These are phyloP conservation scores for Entomyzon cyanotis DNA, from an alignment of 2,113 vertebrate genomes.

Conservation along the genomic window DNA sequence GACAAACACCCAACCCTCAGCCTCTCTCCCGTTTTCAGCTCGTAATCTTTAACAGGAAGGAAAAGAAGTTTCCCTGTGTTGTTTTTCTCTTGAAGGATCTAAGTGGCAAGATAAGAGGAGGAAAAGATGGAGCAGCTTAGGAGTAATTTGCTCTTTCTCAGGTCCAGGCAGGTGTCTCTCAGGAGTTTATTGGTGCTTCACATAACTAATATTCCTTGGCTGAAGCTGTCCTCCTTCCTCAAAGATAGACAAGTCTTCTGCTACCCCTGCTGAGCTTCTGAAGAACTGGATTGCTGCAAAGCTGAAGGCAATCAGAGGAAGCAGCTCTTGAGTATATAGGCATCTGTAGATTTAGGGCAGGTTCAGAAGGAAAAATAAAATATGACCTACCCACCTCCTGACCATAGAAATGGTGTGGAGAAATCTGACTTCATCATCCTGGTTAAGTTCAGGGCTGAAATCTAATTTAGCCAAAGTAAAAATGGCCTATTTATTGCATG, in stretches of 20 bases:
- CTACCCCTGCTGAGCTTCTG: background rate
- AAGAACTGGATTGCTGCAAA: background rate
- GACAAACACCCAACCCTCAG: background rate
- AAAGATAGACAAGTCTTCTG: background rate
- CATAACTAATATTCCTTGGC: background rate
- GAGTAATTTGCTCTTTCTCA: background rate
- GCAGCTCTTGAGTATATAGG: fast-evolving
- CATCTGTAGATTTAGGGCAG: background rate
- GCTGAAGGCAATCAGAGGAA: background rate
- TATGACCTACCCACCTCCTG: background rate
- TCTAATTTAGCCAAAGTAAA: background rate
- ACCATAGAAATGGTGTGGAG: background rate
- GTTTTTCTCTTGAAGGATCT: background rate
- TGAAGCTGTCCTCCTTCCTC: background rate
- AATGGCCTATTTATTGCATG: background rate
- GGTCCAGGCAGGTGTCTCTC: background rate
- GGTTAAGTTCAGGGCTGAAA: background rate
- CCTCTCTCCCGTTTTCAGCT: background rate
- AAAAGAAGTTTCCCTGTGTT: background rate
- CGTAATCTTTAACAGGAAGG: background rate
- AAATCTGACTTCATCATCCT: background rate
- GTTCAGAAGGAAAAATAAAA: background rate
- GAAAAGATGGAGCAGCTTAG: background rate
- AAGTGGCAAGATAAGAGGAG: background rate
- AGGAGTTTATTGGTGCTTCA: background rate